Evolutionary conservation across 2,113 vertebrate genomes (phyloP).

Genomic region (Athene noctua): DNA sequence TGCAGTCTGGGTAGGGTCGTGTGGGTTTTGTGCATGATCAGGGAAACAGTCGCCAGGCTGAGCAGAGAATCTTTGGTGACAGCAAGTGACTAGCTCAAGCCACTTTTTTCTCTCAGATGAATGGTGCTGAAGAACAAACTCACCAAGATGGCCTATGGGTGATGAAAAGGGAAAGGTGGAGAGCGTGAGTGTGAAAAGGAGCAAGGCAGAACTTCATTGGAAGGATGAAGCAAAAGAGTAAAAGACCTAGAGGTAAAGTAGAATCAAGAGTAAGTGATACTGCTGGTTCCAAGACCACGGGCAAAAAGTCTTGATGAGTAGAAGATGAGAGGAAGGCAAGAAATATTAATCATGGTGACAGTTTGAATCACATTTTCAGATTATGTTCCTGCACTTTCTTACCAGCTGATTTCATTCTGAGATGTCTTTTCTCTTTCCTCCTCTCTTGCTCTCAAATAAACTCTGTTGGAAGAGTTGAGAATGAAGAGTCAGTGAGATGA

Average conservation of each 20-base stretch:
- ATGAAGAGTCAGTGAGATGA: slow-evolving; percentile 23
- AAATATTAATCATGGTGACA: slow-evolving; percentile 45
- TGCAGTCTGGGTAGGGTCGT: not conserved
- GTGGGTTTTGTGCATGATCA: not conserved
- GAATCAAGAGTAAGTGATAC: not conserved
- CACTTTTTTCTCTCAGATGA: not conserved
- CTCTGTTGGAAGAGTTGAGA: not conserved
- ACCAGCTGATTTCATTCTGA: not conserved
- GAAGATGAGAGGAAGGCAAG: not conserved
- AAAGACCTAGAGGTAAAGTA: not conserved
- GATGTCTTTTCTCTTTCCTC: not conserved
- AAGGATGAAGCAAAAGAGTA: not conserved
- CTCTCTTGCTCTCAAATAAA: not conserved
- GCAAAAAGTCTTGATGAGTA: not conserved
- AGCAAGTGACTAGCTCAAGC: not conserved
- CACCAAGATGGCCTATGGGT: not conserved
- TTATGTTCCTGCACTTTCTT: not conserved
- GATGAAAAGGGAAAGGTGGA: not conserved
- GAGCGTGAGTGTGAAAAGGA: not conserved
- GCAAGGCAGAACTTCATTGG: not conserved
- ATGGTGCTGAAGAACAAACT: not conserved
- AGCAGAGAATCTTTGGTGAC: not conserved
- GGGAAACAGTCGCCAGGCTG: not conserved
- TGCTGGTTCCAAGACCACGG: not conserved
- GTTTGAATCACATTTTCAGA: not conserved